Conservation (phyloP, 2,113 vertebrate species). For the Ochotona curzoniae region DNA sequence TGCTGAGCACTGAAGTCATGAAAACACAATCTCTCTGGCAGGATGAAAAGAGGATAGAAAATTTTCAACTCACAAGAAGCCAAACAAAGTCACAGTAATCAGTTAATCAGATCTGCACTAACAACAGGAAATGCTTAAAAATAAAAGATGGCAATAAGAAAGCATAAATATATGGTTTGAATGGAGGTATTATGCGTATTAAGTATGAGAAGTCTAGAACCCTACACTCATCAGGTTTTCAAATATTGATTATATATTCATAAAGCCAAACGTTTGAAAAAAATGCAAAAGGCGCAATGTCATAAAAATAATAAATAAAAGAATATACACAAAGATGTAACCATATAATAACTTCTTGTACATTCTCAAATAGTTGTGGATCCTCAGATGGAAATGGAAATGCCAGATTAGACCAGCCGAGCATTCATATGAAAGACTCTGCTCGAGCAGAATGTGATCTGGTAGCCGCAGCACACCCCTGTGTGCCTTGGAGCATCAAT, state of each 20-base stretch:
- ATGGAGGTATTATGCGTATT: background rate
- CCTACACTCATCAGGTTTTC: background rate
- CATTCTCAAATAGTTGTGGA: background rate
- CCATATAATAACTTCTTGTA: background rate
- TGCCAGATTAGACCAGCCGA: background rate
- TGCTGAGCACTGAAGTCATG: conserved; percentile 16
- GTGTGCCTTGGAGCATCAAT: background rate
- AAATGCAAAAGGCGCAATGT: background rate
- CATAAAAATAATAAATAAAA: conserved; percentile 8
- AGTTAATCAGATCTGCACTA: background rate
- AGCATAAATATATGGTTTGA: background rate
- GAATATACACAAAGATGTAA: background rate
- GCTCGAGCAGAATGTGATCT: background rate
- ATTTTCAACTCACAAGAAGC: conserved; percentile 22
- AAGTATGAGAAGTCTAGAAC: background rate
- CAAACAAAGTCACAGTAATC: conserved; percentile 43
- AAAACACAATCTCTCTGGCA: background rate
- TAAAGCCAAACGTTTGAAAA: conserved; percentile 7
- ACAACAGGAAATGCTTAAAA: background rate
- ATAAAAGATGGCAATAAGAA: background rate
- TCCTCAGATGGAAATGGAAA: background rate
- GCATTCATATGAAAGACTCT: background rate
- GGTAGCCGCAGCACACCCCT: background rate
- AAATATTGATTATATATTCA: background rate
- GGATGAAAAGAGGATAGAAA: conserved; percentile 25